Conservation (phyloP, 2,888 invertebrate species). For the Laothoe populi region DNA sequence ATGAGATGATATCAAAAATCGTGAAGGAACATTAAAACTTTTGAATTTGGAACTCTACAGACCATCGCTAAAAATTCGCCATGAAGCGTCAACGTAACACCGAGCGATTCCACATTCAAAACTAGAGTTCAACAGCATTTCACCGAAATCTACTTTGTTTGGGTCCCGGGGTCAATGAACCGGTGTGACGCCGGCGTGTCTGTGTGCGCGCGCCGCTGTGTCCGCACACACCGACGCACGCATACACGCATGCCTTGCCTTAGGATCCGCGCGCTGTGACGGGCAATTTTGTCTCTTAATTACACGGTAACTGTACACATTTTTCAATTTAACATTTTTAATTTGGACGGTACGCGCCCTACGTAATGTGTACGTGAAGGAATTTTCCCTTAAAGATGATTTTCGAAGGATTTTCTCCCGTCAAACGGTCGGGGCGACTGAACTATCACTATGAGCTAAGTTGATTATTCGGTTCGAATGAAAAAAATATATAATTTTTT, state of each 20-base stretch:
- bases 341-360: conserved; percentile 43
- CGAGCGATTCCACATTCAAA: conserved; percentile 71
- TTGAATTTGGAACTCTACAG: conserved; percentile 27
- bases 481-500: conserved; percentile 81
- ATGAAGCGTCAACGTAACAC: conserved; percentile 61
- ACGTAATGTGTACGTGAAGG: conserved; percentile 34
- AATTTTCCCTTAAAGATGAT: conserved; percentile 54
- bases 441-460: conserved; percentile 81
- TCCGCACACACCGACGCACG: conserved; percentile 61
- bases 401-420: conserved; percentile 41
- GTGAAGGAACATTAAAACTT: conserved; percentile 14
- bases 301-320: conserved; percentile 56
- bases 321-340: conserved; percentile 45
- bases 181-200: conserved; percentile 67
- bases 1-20: not conserved
- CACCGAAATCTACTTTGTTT: conserved; percentile 85
- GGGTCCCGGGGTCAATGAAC: conserved; percentile 81
- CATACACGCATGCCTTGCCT: conserved; percentile 58
- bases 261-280: conserved; percentile 53
- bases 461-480: conserved; percentile 79
- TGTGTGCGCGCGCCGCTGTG: conserved; percentile 72
- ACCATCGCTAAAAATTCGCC: conserved; percentile 66
- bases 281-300: conserved; percentile 73
- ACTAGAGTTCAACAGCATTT: conserved; percentile 83
- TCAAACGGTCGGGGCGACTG: conserved; percentile 67